Conservation (phyloP, 2,113 vertebrate species). For the Callospermophilus lateralis region DNA sequence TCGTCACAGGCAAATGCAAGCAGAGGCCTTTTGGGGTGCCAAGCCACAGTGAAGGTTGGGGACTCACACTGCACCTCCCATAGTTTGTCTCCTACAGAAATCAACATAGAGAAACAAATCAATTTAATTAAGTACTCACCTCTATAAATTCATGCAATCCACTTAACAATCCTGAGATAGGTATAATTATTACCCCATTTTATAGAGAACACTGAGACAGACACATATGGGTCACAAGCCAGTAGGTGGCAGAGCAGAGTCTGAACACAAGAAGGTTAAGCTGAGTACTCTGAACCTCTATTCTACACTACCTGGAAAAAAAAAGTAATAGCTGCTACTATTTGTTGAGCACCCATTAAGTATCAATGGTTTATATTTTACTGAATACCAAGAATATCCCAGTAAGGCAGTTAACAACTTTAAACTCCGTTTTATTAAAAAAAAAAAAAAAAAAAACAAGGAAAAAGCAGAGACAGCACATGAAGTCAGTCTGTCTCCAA, state of each 20-base stretch:
- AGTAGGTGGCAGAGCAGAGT: no score
- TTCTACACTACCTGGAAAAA: not conserved
- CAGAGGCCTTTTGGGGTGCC: slow-evolving; percentile 97
- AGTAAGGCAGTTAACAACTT: not conserved
- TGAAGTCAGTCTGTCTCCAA: not conserved
- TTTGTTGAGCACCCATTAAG: not conserved
- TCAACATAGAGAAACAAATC: slow-evolving; percentile 33
- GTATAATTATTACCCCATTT: not conserved
- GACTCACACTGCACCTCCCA: slow-evolving; percentile 99
- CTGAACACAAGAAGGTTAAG: not conserved
- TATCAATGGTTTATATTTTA: not conserved
- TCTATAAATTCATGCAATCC: not conserved
- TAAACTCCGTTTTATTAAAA: not conserved
- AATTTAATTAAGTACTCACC: not conserved
- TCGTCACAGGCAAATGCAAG: slow-evolving; percentile 98
- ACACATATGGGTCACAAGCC: not conserved
- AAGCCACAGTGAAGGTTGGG: slow-evolving; percentile 98
- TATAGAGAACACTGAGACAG: not conserved
- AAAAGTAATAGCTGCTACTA: not conserved
- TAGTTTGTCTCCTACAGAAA: slow-evolving; percentile 95
- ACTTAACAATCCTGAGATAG: not conserved
- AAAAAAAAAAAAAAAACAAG: not conserved
- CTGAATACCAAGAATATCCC: not conserved
- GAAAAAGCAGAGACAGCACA: not conserved
- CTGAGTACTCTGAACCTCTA: not conserved